Evolutionary conservation across 2,797 vertebrate genomes (phyloP).

Genomic region (Spondyliosoma cantharus): DNA sequence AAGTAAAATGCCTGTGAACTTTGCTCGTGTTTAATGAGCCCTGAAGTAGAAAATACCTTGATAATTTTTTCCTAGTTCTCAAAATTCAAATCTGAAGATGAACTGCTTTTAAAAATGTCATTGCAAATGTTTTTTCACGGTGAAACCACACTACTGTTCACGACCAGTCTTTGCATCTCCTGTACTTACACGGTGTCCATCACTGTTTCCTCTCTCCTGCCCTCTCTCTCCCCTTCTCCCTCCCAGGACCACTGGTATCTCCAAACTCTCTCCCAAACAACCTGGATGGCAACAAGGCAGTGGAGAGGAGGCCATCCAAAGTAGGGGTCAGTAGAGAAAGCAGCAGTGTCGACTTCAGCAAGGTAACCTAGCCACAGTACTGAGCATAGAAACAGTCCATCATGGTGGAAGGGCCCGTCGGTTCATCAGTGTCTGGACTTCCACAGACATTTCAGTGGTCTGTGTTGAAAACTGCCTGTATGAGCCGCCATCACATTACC

Average conservation of each 20-base stretch:
- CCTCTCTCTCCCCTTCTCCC: constrained; percentile 19
- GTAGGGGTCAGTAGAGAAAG: constrained; percentile 94
- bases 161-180: constrained; percentile 1
- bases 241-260: constrained; percentile 88
- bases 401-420: constrained; percentile 50
- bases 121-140: neutral
- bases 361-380: constrained; percentile 85
- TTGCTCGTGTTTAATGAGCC: constrained; percentile 39
- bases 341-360: constrained; percentile 95
- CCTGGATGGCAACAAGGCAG: constrained; percentile 87
- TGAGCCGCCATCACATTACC: constrained; percentile 35
- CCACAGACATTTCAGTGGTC: constrained; percentile 51
- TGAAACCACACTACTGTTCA: constrained; percentile 1
- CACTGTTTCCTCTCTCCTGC: constrained; percentile 33
- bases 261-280: constrained; percentile 90
- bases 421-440: constrained; percentile 75
- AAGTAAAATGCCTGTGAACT: neutral
- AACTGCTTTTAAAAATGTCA: neutral
- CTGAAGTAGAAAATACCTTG: constrained; percentile 7
- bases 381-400: constrained; percentile 74
- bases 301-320: constrained; percentile 89
- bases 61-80: neutral
- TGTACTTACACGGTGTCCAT: constrained; percentile 36
- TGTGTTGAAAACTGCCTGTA: constrained; percentile 34
- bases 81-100: constrained; percentile 4